Conservation (phyloP, 2,797 vertebrate genomes). For the Rhabdomys pumilio region DNA sequence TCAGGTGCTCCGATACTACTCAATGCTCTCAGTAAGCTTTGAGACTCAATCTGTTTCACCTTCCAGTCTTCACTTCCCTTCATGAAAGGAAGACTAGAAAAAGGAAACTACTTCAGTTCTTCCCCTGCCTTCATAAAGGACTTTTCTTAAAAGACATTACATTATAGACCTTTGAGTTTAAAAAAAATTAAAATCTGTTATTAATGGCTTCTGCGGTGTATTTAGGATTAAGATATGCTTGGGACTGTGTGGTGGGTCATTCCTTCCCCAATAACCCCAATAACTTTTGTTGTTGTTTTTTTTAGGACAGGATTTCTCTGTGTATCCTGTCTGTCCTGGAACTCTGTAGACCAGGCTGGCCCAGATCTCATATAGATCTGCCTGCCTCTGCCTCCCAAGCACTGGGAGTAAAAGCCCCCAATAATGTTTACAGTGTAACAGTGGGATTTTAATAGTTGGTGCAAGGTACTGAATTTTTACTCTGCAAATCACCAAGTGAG, state of each 20-base stretch:
- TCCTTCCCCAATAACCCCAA: background rate
- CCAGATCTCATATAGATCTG: background rate
- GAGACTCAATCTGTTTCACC: background rate
- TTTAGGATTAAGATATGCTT: background rate
- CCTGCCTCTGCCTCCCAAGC: background rate
- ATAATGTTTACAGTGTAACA: background rate
- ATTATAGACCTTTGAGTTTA: slow-evolving; percentile 60
- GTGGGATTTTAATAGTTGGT: slow-evolving; percentile 45
- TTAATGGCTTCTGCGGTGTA: slow-evolving; percentile 25
- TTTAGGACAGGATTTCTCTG: background rate
- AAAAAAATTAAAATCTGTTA: slow-evolving; percentile 48
- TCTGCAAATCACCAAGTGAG: background rate
- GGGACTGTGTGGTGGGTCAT: background rate
- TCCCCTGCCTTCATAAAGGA: slow-evolving; percentile 77
- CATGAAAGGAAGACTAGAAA: background rate
- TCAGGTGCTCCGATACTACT: background rate
- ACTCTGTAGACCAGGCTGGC: background rate
- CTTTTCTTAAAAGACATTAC: slow-evolving; percentile 78
- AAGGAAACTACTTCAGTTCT: background rate
- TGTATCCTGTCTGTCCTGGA: background rate
- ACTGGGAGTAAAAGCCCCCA: background rate
- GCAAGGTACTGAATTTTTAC: background rate
- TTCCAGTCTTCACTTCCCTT: background rate
- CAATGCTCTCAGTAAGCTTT: slow-evolving; percentile 24
- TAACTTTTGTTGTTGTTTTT: background rate